These are phyloP conservation scores for Bradypus variegatus DNA, from an alignment of 2,797 vertebrate genomes.

Conservation along the genomic window DNA sequence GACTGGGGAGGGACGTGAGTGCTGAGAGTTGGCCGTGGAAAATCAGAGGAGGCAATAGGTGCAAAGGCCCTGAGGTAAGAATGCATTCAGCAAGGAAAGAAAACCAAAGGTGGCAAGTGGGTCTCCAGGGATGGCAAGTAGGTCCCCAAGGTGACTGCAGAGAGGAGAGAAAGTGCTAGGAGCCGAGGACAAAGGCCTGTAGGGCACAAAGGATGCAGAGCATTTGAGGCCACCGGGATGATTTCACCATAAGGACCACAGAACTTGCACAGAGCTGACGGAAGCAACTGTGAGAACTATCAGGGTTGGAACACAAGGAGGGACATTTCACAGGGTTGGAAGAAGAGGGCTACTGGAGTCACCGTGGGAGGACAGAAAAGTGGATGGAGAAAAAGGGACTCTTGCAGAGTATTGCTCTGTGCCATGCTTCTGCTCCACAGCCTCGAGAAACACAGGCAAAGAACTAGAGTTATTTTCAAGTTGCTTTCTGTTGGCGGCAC, in stretches of 20 bases:
- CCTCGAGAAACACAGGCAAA: background rate
- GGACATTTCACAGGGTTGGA: background rate
- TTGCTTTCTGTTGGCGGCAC: background rate
- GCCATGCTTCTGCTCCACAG: background rate
- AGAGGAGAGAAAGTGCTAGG: background rate
- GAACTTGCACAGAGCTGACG: rapidly evolving
- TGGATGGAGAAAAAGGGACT: background rate
- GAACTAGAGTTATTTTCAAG: background rate
- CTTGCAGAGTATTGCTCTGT: no score
- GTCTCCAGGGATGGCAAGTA: background rate
- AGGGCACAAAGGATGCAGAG: background rate
- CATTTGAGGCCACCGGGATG: background rate
- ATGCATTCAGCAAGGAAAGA: background rate
- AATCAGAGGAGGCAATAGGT: no score
- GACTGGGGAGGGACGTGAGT: no score
- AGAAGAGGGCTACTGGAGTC: background rate
- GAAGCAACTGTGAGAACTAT: rapidly evolving
- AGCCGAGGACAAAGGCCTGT: background rate
- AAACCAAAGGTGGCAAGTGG: background rate
- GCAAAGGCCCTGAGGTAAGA: background rate
- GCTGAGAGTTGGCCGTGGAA: background rate
- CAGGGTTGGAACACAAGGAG: no score
- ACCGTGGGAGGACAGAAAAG: background rate
- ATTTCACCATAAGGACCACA: background rate
- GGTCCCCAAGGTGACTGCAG: background rate